These are phyloP conservation scores for Phoxinus phoxinus DNA, from an alignment of 2,113 vertebrate genomes.

Conservation along the genomic window DNA sequence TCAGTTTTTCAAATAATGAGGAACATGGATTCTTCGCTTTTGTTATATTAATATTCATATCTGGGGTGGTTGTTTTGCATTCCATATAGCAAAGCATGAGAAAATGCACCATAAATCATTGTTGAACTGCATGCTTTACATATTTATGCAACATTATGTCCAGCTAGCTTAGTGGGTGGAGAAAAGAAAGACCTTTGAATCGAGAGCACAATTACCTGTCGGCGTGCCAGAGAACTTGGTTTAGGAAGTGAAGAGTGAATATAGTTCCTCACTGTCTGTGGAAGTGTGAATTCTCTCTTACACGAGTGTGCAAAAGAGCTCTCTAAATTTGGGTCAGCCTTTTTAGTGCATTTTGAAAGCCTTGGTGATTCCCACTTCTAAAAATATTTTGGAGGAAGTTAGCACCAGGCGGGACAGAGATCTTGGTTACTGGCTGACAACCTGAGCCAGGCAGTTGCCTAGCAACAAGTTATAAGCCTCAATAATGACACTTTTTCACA, in stretches of 20 bases:
- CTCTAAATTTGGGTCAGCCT: not conserved
- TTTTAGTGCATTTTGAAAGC: constrained; percentile 1
- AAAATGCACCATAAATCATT: not conserved
- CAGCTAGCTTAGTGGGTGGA: too few species aligned
- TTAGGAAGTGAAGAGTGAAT: constrained; percentile 12
- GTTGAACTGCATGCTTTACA: not conserved
- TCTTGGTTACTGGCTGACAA: constrained; percentile 34
- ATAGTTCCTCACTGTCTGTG: constrained; percentile 15
- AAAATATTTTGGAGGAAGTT: constrained; percentile 42
- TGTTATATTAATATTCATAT: not conserved
- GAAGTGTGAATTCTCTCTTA: not conserved
- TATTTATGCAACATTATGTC: not conserved
- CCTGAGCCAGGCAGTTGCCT: constrained; percentile 57
- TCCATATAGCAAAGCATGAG: not conserved
- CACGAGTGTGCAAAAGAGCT: not conserved
- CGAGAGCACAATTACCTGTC: not conserved
- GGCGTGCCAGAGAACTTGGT: not conserved
- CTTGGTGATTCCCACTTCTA: constrained; percentile 38
- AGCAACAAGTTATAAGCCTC: constrained; percentile 55
- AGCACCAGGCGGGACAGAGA: constrained; percentile 1
- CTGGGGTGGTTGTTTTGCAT: not conserved
- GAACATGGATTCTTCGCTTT: not conserved
- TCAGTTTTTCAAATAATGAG: not conserved
- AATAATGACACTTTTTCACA: constrained; percentile 46
- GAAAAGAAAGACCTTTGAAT: constrained; percentile 9